These are phyloP conservation scores for Catamblyrhynchus diadema DNA, from an alignment of 2,797 vertebrate species.

Conservation along the genomic window DNA sequence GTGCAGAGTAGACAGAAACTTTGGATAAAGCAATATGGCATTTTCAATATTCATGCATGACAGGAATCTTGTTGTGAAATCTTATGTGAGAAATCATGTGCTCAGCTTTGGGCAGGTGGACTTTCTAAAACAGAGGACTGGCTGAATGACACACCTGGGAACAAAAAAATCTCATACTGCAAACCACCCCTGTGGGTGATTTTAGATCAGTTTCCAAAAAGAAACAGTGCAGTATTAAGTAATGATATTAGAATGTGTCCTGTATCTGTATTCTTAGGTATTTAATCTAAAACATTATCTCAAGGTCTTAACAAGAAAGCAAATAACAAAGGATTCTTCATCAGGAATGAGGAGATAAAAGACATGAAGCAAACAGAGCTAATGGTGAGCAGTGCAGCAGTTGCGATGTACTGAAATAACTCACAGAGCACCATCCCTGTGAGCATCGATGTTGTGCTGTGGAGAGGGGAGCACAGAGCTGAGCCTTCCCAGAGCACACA, in stretches of 20 bases:
- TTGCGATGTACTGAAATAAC: background rate
- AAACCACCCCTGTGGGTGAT: background rate
- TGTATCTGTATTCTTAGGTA: background rate
- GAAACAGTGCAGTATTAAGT: background rate
- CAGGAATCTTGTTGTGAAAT: background rate
- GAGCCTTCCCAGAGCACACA: background rate
- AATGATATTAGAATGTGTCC: background rate
- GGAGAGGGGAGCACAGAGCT: fast-evolving
- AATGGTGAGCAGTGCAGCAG: background rate
- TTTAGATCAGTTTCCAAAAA: background rate
- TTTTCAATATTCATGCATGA: background rate
- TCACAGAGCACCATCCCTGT: background rate
- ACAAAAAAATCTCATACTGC: background rate
- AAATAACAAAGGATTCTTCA: background rate
- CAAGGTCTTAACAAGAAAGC: background rate
- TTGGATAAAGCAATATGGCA: background rate
- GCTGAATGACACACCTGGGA: background rate
- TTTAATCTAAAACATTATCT: background rate
- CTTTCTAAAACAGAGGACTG: background rate
- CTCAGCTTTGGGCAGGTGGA: background rate
- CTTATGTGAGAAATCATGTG: background rate
- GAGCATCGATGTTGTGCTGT: background rate
- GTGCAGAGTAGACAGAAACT: background rate
- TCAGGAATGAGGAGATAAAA: background rate
- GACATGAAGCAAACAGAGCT: background rate